These are phyloP conservation scores for Nyctalus aviator DNA, from an alignment of 2,797 vertebrate species.

Conservation along the genomic window DNA sequence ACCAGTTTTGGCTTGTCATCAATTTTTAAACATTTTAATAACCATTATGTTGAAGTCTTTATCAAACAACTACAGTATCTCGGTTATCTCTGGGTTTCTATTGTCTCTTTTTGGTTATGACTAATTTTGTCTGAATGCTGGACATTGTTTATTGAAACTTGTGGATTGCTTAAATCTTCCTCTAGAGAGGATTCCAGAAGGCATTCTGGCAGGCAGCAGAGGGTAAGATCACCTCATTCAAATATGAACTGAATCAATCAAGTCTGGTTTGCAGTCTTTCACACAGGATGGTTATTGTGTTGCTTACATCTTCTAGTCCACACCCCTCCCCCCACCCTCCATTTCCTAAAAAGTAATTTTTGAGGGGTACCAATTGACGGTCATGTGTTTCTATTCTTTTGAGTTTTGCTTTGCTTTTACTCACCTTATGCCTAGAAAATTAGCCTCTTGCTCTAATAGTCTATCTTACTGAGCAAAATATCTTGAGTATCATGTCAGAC, in stretches of 20 bases:
- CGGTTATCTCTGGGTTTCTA: background rate
- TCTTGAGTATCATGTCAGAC: background rate
- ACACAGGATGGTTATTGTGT: no score
- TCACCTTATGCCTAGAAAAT: background rate
- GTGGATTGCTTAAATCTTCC: background rate
- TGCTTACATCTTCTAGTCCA: background rate
- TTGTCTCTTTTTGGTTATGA: background rate
- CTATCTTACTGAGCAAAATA: background rate
- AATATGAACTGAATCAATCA: background rate
- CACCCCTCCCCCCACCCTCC: accelerated
- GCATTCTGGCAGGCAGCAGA: background rate
- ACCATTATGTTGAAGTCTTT: slow-evolving; percentile 2
- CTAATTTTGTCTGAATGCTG: background rate
- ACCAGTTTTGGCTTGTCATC: background rate
- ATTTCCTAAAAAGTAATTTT: background rate
- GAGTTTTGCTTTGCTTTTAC: background rate
- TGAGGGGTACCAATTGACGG: background rate
- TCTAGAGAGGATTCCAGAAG: background rate
- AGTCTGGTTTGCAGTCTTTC: background rate
- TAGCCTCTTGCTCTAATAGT: background rate
- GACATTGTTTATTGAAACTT: background rate
- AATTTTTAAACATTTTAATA: slow-evolving; percentile 16
- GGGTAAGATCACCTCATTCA: background rate
- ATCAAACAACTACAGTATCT: background rate
- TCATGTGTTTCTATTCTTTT: background rate